phyloP scores from a whole-genome alignment of 2,113 vertebrate genomes.

The Austrofundulus limnaeus region DNA sequence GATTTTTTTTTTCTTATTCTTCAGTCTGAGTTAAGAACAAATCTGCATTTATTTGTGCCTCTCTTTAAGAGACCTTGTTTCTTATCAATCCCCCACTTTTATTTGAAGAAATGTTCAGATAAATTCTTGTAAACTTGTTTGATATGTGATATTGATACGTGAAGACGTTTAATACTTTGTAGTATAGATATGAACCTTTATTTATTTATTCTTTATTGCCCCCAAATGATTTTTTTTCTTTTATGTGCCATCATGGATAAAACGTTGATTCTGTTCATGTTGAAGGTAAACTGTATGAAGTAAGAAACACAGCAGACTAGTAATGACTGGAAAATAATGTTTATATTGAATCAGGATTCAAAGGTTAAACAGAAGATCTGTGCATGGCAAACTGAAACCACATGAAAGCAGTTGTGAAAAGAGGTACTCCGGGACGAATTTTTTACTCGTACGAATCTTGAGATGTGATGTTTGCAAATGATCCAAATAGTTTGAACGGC shows the following conservation, averaged over 20 bases:
- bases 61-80: background rate
- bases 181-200: background rate
- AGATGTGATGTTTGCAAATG: no score
- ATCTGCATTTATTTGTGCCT: background rate
- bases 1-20: background rate
- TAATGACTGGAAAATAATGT: background rate
- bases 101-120: background rate
- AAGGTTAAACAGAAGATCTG: constrained; percentile 1
- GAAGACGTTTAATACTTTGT: no score
- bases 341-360: no score
- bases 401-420: constrained; percentile 1
- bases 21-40: background rate
- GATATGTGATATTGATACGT: no score
- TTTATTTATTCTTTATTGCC: no score
- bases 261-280: no score
- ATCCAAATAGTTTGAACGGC: no score
- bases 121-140: background rate
- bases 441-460: no score
- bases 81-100: background rate
- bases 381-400: constrained; percentile 8
- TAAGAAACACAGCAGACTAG: background rate
- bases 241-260: background rate
- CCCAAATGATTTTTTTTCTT: background rate
- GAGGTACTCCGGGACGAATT: background rate
- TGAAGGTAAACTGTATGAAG: background rate